Evolutionary conservation across 2,888 invertebrate genomes (phyloP).

Genomic region (Andrena bicolor): DNA sequence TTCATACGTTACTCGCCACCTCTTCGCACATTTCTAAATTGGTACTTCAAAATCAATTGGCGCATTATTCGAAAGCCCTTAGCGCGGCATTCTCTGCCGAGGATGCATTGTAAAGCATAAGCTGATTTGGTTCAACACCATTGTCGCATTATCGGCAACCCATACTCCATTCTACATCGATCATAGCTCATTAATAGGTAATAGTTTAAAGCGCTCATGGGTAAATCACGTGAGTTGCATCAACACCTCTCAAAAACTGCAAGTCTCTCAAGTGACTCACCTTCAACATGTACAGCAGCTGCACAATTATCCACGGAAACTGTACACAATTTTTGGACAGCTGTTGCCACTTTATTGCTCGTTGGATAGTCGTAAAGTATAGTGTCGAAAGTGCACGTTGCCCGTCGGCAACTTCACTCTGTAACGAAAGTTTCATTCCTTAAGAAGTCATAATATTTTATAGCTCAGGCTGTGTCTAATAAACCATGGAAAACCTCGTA

Average conservation of each 20-base stretch:
- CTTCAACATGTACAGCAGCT: no score
- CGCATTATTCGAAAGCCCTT: constrained; percentile 17
- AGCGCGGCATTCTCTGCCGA: background rate
- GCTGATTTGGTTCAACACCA: background rate
- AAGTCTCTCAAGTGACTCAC: no score
- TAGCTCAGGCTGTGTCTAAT: no score
- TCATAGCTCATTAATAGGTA: constrained; percentile 15
- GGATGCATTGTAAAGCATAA: background rate
- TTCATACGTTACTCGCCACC: background rate
- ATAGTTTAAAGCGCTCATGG: constrained; percentile 1
- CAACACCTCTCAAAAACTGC: background rate
- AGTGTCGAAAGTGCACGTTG: no score
- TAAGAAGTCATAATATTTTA: no score
- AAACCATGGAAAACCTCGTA: no score
- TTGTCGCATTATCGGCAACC: constrained; percentile 10
- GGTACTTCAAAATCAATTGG: constrained; percentile 11
- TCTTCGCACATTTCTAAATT: background rate
- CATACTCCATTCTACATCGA: constrained; percentile 11
- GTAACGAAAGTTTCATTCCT: no score
- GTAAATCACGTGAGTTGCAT: constrained; percentile 5
- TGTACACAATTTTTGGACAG: background rate
- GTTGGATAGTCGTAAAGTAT: no score
- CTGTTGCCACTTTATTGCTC: constrained; percentile 9
- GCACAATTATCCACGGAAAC: no score
- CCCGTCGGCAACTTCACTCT: no score